Evolutionary conservation across 1,140 invertebrate genomes (phyloP).

Genomic region (Tribolium castaneum): DNA sequence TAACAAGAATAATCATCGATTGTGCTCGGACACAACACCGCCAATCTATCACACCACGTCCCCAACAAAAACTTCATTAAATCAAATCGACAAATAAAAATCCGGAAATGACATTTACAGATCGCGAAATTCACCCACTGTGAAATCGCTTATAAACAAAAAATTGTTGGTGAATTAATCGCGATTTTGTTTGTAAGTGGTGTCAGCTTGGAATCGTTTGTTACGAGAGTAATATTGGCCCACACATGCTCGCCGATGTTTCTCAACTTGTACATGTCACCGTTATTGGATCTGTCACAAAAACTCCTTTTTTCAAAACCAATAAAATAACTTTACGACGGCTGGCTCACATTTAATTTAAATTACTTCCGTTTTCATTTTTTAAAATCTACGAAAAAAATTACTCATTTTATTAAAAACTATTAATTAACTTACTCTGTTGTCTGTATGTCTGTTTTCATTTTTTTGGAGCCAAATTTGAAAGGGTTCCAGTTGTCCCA

Average conservation of each 20-base stretch:
- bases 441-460: too few relatives aligned
- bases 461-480: too few relatives aligned
- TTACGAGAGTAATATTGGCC: slow-evolving; percentile 4
- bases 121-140: background rate
- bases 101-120: background rate
- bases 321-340: slow-evolving; percentile 10
- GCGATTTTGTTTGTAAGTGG: background rate
- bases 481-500: too few relatives aligned
- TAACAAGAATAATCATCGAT: background rate
- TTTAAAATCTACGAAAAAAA: too few relatives aligned
- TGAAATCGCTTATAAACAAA: background rate
- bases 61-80: background rate
- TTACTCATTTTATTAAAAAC: too few relatives aligned
- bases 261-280: slow-evolving; percentile 34
- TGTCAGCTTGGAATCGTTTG: slow-evolving; percentile 22
- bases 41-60: background rate
- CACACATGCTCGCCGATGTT: slow-evolving; percentile 27
- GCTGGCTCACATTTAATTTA: background rate
- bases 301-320: slow-evolving; percentile 21
- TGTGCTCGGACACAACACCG: background rate
- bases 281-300: slow-evolving; percentile 30
- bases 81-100: background rate
- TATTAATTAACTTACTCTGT: too few relatives aligned
- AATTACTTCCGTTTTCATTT: too few relatives aligned
- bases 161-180: background rate